Conservation (phyloP, 2,888 invertebrate species). For the Euphydryas editha region DNA sequence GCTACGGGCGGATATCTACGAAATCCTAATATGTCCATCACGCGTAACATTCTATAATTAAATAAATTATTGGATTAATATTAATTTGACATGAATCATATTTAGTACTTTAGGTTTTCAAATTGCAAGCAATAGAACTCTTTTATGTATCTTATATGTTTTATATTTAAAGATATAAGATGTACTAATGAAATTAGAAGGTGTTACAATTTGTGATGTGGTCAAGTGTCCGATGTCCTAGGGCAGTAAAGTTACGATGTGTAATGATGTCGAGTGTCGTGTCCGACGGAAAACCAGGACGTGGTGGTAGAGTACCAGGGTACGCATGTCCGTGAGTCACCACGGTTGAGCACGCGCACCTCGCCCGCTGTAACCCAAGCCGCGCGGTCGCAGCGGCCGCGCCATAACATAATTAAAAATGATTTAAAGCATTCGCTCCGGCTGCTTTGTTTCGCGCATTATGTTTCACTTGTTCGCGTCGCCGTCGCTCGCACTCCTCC, state of each 20-base stretch:
- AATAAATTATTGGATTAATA: slow-evolving; percentile 3
- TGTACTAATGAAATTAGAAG: too few species aligned
- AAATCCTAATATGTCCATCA: not conserved
- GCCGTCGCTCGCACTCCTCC: slow-evolving; percentile 69
- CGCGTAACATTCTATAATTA: not conserved
- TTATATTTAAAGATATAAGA: too few species aligned
- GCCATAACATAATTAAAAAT: slow-evolving; percentile 85
- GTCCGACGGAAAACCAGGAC: slow-evolving; percentile 27
- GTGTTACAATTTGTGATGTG: not conserved
- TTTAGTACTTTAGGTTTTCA: not conserved
- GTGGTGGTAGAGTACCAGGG: slow-evolving; percentile 36
- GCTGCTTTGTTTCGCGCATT: slow-evolving; percentile 84
- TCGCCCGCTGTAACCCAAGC: slow-evolving; percentile 62
- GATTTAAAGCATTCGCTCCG: slow-evolving; percentile 84
- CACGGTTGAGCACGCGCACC: slow-evolving; percentile 35
- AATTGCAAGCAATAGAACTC: not conserved
- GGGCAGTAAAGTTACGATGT: slow-evolving; percentile 33
- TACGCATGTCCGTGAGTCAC: slow-evolving; percentile 33
- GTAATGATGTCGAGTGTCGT: slow-evolving; percentile 26
- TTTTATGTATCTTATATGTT: not conserved
- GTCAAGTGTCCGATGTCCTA: slow-evolving; percentile 14
- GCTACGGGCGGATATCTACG: not conserved
- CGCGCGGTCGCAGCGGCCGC: slow-evolving; percentile 63
- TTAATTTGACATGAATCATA: not conserved
- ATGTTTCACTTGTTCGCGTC: slow-evolving; percentile 83